These are phyloP conservation scores for Cantharis rufa DNA, from an alignment of 2,888 invertebrate species.

Conservation along the genomic window DNA sequence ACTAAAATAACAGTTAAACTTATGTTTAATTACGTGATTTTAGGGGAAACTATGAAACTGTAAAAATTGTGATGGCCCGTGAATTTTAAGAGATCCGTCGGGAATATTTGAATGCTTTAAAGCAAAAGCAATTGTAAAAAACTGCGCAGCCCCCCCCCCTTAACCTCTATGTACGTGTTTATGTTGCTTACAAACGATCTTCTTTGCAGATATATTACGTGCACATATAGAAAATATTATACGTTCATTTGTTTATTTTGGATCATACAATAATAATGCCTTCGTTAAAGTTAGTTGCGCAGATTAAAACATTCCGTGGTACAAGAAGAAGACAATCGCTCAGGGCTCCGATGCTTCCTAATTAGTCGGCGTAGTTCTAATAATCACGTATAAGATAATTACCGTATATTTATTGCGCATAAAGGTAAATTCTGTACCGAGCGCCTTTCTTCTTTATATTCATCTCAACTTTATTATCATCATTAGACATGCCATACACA, in stretches of 20 bases:
- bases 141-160: background rate
- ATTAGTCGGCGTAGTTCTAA: conserved; percentile 33
- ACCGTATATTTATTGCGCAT: conserved; percentile 30
- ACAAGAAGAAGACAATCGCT: conserved; percentile 31
- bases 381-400: conserved; percentile 36
- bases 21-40: background rate
- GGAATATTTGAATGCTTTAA: background rate
- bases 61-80: background rate
- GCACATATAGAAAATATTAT: background rate
- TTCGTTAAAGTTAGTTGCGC: background rate
- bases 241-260: background rate
- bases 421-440: conserved; percentile 26
- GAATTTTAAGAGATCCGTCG: background rate
- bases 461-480: conserved; percentile 25
- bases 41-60: background rate
- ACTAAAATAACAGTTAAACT: too few species aligned
- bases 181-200: background rate
- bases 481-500: conserved; percentile 31
- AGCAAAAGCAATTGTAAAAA: background rate
- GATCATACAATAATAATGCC: background rate
- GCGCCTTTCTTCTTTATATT: conserved; percentile 16
- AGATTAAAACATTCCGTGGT: background rate
- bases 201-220: background rate
- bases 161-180: background rate
- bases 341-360: conserved; percentile 33